Evolutionary conservation across 2,888 invertebrate genomes (phyloP).

Genomic region (Lamellibrachia columna): DNA sequence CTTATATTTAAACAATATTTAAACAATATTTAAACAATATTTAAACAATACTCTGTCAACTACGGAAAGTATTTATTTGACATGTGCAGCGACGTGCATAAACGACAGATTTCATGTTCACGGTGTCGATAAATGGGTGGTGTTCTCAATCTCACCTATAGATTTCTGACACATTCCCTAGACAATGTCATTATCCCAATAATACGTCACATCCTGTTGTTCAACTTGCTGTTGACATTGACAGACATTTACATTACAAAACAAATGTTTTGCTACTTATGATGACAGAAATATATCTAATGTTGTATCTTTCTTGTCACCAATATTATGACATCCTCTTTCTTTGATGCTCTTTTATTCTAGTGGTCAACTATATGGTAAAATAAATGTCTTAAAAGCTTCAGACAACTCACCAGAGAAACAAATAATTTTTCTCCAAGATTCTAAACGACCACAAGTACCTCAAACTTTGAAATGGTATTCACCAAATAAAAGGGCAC

Average conservation of each 20-base stretch:
- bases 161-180: neutral
- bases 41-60: no score
- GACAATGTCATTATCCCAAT: neutral
- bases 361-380: neutral
- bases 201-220: neutral
- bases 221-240: neutral
- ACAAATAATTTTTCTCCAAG: neutral
- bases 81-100: neutral
- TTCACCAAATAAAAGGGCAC: no score
- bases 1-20: no score
- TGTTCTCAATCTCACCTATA: neutral
- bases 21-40: no score
- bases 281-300: neutral
- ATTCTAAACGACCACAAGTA: no score
- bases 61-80: no score
- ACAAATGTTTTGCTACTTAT: neutral
- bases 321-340: neutral
- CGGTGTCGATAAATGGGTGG: neutral
- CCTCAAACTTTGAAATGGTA: no score
- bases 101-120: neutral
- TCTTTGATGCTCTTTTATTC: neutral
- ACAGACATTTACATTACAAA: slow-evolving; percentile 1
- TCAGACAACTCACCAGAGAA: neutral
- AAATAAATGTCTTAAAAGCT: neutral
- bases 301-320: neutral